These are phyloP conservation scores for Ceuthmochares aereus DNA, from an alignment of 2,113 vertebrate species.

Conservation along the genomic window DNA sequence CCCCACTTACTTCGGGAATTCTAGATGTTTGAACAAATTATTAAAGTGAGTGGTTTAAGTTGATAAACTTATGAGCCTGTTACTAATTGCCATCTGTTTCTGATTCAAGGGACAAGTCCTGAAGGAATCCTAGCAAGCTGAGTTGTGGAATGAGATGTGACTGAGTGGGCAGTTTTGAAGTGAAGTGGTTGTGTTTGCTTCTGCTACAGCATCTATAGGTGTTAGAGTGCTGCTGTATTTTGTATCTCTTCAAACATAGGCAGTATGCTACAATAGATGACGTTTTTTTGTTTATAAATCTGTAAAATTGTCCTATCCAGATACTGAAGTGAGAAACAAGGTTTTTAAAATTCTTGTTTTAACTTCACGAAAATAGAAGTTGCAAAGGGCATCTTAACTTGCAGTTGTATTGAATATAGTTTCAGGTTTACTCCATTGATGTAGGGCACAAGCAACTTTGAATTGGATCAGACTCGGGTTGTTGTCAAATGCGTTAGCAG, in stretches of 20 bases:
- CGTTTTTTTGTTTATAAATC: background rate
- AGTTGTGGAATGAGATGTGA: background rate
- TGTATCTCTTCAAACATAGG: background rate
- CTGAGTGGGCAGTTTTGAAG: background rate
- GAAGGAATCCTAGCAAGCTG: rapidly evolving
- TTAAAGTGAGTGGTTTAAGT: background rate
- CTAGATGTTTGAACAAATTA: background rate
- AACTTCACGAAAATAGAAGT: background rate
- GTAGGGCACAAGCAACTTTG: background rate
- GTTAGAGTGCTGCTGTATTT: background rate
- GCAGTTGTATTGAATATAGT: no score
- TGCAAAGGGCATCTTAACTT: background rate
- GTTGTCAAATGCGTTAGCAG: background rate
- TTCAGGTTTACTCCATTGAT: background rate
- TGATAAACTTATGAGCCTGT: background rate
- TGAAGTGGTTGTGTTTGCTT: rapidly evolving
- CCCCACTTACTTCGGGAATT: background rate
- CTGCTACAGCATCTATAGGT: background rate
- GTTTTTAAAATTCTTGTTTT: background rate
- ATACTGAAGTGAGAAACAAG: background rate
- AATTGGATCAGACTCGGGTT: background rate
- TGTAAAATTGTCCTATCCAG: background rate
- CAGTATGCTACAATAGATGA: background rate
- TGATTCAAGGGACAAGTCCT: background rate
- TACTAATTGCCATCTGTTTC: background rate